Evolutionary conservation across 2,888 invertebrate species (phyloP).

Genomic region (Galerucella nymphaeae): DNA sequence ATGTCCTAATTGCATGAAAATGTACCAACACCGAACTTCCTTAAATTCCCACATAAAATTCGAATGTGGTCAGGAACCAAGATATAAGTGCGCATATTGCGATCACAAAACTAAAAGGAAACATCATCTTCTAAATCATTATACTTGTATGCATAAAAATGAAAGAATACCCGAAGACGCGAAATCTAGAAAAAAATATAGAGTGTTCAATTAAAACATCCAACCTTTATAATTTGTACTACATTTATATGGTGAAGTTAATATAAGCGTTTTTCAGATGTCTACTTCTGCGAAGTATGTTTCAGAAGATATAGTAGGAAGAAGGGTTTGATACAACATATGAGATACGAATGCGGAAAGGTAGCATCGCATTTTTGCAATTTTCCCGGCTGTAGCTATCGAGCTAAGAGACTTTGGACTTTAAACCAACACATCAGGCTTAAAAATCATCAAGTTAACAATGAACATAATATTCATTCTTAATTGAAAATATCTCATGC

Average conservation of each 20-base stretch:
- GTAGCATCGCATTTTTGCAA: slow-evolving; percentile 22
- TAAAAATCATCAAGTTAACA: not conserved
- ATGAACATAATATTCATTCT: slow-evolving; percentile 1
- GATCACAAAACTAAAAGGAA: slow-evolving; percentile 41
- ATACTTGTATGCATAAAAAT: slow-evolving; percentile 15
- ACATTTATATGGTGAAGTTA: no score
- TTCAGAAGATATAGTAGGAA: slow-evolving; percentile 72
- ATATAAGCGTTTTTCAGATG: not conserved
- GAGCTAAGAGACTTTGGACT: slow-evolving; percentile 27
- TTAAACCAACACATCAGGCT: slow-evolving; percentile 11
- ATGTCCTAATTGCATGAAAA: slow-evolving; percentile 27
- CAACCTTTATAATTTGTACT: no score
- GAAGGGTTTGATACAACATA: slow-evolving; percentile 70
- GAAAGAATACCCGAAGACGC: slow-evolving; percentile 17
- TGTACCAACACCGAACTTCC: slow-evolving; percentile 28
- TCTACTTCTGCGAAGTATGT: slow-evolving; percentile 10
- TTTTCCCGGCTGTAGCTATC: slow-evolving; percentile 23
- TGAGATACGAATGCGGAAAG: slow-evolving; percentile 34
- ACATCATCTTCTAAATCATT: slow-evolving; percentile 41
- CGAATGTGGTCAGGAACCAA: slow-evolving; percentile 79
- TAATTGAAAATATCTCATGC: not conserved
- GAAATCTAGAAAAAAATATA: slow-evolving; percentile 15
- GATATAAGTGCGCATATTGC: slow-evolving; percentile 66
- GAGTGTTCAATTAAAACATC: not conserved
- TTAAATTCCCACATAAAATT: slow-evolving; percentile 34